Conservation (phyloP, 2,797 vertebrate genomes). For the Pantherophis vulpinus region DNA sequence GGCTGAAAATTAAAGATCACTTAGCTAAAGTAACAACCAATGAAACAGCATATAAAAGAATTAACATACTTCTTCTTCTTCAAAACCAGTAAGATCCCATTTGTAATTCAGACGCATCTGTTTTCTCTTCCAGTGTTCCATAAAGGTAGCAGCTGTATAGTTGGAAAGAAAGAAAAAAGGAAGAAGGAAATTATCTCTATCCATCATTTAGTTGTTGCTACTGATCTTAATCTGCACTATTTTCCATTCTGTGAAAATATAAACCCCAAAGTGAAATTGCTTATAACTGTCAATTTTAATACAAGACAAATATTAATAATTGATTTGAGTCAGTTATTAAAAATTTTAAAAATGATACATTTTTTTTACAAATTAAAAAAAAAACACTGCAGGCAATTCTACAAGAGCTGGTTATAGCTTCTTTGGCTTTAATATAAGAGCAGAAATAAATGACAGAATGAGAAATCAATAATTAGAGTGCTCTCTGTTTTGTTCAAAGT, state of each 20-base stretch:
- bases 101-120: conserved; percentile 97
- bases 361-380: neutral
- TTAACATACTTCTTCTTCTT: conserved; percentile 91
- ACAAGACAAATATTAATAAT: neutral
- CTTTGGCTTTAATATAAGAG: neutral
- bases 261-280: neutral
- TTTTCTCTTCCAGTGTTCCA: conserved; percentile 98
- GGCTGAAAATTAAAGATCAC: conserved; percentile 18
- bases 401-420: neutral
- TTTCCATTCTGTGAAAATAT: neutral
- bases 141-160: conserved; percentile 92
- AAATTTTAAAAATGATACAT: neutral
- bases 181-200: neutral
- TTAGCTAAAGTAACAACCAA: conserved; percentile 6
- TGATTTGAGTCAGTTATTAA: neutral
- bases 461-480: neutral
- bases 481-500: neutral
- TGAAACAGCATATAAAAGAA: neutral
- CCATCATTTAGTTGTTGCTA: neutral
- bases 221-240: neutral
- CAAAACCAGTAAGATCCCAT: conserved; percentile 97
- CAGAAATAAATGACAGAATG: neutral
- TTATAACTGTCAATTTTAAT: neutral
- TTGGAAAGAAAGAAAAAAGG: conserved; percentile 1
- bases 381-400: neutral